Percentiles rank a stretch among this genome's conserved stretches.
phyloP scores from a whole-genome alignment of 2,113 vertebrate species.

The Megaceryle maxima region DNA sequence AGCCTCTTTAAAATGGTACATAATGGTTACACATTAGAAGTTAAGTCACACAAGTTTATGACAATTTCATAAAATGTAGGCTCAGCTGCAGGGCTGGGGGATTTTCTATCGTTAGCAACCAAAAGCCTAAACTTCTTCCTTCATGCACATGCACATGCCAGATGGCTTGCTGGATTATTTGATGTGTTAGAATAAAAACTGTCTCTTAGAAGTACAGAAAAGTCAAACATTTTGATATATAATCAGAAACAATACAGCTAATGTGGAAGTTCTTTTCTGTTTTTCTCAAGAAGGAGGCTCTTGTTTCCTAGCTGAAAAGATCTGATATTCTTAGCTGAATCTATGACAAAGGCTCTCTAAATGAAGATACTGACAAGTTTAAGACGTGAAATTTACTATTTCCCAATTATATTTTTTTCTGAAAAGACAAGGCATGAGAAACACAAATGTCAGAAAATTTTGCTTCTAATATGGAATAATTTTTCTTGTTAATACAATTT shows the following conservation, averaged over 20 bases:
- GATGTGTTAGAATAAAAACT: background rate
- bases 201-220: background rate
- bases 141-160: background rate
- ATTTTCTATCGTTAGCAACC: background rate
- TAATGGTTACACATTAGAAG: background rate
- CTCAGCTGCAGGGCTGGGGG: background rate
- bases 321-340: background rate
- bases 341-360: background rate
- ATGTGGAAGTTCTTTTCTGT: background rate
- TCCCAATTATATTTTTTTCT: background rate
- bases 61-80: background rate
- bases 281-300: background rate
- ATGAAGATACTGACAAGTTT: background rate
- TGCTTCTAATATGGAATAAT: background rate
- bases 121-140: background rate
- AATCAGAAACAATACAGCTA: background rate
- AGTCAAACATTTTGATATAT: background rate
- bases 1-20: background rate
- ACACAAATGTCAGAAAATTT: background rate
- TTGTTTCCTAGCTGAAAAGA: background rate
- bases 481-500: background rate
- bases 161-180: constrained; percentile 2
- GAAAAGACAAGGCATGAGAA: background rate
- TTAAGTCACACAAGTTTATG: background rate
- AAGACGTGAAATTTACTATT: background rate